These are phyloP conservation scores for Columba guinea DNA, from an alignment of 2,797 vertebrate genomes.

Conservation along the genomic window DNA sequence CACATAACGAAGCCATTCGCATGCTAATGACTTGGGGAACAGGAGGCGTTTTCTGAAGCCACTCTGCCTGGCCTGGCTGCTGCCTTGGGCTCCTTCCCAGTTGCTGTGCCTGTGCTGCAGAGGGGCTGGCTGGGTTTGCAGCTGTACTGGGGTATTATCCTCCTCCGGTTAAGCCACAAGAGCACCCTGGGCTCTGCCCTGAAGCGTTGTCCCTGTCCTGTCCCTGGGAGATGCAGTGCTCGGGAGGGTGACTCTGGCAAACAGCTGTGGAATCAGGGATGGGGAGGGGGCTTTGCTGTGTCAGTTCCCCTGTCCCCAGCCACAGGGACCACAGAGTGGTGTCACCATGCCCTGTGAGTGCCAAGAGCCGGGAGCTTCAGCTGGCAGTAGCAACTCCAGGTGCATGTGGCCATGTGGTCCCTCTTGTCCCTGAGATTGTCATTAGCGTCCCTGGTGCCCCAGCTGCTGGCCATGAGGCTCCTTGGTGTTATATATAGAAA, in stretches of 20 bases:
- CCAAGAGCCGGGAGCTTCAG: fast-evolving
- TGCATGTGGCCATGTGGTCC: fast-evolving
- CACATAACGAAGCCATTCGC: background rate
- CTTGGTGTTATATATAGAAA: background rate
- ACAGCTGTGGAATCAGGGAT: fast-evolving
- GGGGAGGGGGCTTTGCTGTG: background rate
- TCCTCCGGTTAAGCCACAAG: background rate
- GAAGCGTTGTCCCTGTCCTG: background rate
- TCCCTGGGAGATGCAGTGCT: fast-evolving
- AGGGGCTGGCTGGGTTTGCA: background rate
- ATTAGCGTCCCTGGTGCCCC: background rate
- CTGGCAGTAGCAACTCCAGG: background rate
- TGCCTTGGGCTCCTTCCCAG: background rate
- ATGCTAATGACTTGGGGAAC: background rate
- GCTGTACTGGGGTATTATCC: background rate
- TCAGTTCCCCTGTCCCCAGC: fast-evolving
- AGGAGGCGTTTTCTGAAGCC: background rate
- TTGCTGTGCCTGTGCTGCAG: fast-evolving
- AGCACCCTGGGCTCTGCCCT: background rate
- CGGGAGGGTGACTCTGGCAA: fast-evolving
- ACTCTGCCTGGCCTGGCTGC: background rate
- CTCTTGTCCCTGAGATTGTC: background rate
- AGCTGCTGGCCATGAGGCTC: background rate
- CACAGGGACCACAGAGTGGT: fast-evolving
- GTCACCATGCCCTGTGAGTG: fast-evolving